Conservation (phyloP, 2,797 vertebrate genomes). For the Cercopithecus hamlyni region DNA sequence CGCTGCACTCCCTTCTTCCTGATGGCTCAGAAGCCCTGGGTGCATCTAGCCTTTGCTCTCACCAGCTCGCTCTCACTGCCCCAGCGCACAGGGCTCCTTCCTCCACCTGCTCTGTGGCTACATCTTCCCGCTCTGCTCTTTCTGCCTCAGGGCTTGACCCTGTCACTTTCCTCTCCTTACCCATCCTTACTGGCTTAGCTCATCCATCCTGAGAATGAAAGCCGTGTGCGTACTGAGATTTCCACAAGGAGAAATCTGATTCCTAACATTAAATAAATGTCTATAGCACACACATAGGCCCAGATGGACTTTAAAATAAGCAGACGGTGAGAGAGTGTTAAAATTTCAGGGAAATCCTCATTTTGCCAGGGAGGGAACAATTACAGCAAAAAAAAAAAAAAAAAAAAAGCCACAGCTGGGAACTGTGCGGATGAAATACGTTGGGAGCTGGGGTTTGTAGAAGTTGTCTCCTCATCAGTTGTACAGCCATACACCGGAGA, state of each 20-base stretch:
- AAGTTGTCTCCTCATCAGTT: not conserved
- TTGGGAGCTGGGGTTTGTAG: not conserved
- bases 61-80: no score
- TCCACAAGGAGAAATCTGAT: not conserved
- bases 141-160: no score
- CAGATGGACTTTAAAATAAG: not conserved
- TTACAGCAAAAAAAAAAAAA: not conserved
- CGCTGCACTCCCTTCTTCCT: accelerated
- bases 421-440: not conserved
- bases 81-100: accelerated
- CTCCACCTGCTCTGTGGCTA: accelerated
- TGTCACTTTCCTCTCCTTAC: no score
- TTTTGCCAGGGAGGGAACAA: not conserved
- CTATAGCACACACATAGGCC: not conserved
- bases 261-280: not conserved
- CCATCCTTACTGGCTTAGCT: not conserved
- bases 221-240: not conserved
- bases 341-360: not conserved
- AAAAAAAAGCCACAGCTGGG: not conserved
- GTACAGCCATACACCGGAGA: not conserved
- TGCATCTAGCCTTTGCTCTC: accelerated
- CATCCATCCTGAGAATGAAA: not conserved
- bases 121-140: not conserved
- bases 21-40: accelerated
- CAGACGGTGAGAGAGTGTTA: not conserved